phyloP scores from a whole-genome alignment of 2,888 invertebrate genomes.

The Phorcus lineatus region DNA sequence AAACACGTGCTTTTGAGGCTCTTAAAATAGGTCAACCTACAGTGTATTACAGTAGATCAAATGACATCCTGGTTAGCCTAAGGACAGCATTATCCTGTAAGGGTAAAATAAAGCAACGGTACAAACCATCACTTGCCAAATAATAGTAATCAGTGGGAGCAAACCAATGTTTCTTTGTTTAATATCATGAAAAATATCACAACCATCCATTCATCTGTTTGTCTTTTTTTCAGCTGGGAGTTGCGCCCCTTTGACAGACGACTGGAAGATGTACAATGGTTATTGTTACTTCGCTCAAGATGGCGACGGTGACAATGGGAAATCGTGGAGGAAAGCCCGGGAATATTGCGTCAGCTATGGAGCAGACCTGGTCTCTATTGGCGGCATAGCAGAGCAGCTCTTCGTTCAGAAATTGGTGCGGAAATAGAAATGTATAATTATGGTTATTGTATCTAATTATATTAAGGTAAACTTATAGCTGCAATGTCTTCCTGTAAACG shows the following conservation, averaged over 20 bases:
- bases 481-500: too few relatives aligned
- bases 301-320: constrained; percentile 47
- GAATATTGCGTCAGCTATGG: constrained; percentile 43
- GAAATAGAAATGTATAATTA: neutral
- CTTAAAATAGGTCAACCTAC: too few relatives aligned
- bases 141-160: too few relatives aligned
- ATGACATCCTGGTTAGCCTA: too few relatives aligned
- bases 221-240: neutral
- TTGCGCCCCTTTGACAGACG: neutral
- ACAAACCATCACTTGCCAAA: too few relatives aligned
- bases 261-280: constrained; percentile 27
- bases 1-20: too few relatives aligned
- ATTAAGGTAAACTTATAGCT: too few relatives aligned
- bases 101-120: too few relatives aligned
- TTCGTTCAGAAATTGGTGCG: constrained; percentile 54
- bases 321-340: constrained; percentile 52
- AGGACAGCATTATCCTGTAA: too few relatives aligned
- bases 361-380: constrained; percentile 56
- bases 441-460: too few relatives aligned
- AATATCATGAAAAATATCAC: neutral
- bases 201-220: neutral
- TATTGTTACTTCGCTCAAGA: constrained; percentile 46
- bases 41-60: too few relatives aligned
- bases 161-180: neutral
- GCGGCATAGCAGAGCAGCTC: constrained; percentile 46